Conservation (phyloP, 2,888 invertebrate species). For the Spisula subtruncata region DNA sequence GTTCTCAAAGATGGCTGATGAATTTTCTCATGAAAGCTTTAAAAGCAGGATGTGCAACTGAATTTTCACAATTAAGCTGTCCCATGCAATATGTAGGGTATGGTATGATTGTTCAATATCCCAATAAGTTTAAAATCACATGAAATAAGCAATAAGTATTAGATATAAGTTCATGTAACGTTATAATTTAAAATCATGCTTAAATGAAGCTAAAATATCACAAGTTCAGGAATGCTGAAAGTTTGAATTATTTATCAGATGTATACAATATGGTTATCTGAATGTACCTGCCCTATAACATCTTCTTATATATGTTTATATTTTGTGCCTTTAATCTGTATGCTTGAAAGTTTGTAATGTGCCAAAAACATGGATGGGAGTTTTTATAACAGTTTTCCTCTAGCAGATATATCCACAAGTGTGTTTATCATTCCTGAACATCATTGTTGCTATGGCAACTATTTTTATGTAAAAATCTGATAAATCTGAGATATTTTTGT, state of each 20-base stretch:
- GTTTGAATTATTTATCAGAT: not conserved
- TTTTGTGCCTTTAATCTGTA: not conserved
- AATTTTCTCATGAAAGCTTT: too few relatives aligned
- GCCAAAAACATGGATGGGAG: conserved; percentile 14
- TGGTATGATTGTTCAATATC: too few relatives aligned
- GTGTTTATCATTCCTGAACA: conserved; percentile 51
- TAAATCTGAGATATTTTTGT: conserved; percentile 33
- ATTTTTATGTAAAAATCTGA: conserved; percentile 32
- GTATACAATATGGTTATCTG: too few relatives aligned
- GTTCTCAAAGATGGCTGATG: too few relatives aligned
- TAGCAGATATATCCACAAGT: not conserved
- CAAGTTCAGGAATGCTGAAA: not conserved
- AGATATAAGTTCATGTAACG: too few relatives aligned
- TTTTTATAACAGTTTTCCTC: not conserved
- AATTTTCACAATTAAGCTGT: too few relatives aligned
- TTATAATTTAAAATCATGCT: too few relatives aligned
- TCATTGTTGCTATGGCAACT: conserved; percentile 69
- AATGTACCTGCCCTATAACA: not conserved
- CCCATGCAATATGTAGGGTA: too few relatives aligned
- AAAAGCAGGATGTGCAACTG: too few relatives aligned
- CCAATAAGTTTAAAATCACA: too few relatives aligned
- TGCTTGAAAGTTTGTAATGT: conserved; percentile 7
- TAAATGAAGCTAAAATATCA: too few relatives aligned
- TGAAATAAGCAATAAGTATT: too few relatives aligned
- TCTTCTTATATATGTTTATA: not conserved